Evolutionary conservation across 1,140 invertebrate species (phyloP).

Genomic region (Drosophila mojavensis): DNA sequence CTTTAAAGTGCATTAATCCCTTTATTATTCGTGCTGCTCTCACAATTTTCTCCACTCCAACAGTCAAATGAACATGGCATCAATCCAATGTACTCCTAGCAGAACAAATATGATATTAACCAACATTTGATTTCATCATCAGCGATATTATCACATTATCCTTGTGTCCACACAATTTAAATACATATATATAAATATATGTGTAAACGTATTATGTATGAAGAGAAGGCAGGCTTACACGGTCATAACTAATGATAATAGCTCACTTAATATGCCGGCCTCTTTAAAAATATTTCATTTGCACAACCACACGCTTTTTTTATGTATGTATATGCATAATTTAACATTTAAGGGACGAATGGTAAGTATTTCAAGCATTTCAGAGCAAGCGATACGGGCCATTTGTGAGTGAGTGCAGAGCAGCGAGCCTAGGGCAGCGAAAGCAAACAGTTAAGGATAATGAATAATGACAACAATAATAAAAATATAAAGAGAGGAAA

Average conservation of each 20-base stretch:
- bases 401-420: conserved; percentile 7
- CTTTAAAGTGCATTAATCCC: neutral
- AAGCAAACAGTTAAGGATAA: conserved; percentile 49
- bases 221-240: conserved; percentile 25
- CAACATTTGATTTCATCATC: conserved; percentile 63
- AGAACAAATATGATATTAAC: conserved; percentile 20
- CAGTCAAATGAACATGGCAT: too few relatives aligned
- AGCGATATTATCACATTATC: conserved; percentile 36
- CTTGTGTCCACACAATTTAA: neutral
- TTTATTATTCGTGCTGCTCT: too few relatives aligned
- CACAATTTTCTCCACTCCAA: too few relatives aligned
- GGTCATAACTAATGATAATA: conserved; percentile 68
- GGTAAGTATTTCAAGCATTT: conserved; percentile 46
- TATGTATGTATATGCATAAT: conserved; percentile 1
- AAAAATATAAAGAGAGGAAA: conserved; percentile 13
- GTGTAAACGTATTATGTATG: neutral
- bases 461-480: conserved; percentile 64
- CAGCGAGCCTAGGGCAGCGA: conserved; percentile 11
- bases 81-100: too few relatives aligned
- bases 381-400: conserved; percentile 29
- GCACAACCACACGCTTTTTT: conserved; percentile 9
- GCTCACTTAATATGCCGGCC: conserved; percentile 63
- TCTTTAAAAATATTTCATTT: conserved; percentile 44
- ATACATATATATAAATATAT: too few relatives aligned
- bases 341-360: conserved; percentile 17